These are phyloP conservation scores for Octomys mimax DNA, from an alignment of 2,797 vertebrate genomes.

Conservation along the genomic window DNA sequence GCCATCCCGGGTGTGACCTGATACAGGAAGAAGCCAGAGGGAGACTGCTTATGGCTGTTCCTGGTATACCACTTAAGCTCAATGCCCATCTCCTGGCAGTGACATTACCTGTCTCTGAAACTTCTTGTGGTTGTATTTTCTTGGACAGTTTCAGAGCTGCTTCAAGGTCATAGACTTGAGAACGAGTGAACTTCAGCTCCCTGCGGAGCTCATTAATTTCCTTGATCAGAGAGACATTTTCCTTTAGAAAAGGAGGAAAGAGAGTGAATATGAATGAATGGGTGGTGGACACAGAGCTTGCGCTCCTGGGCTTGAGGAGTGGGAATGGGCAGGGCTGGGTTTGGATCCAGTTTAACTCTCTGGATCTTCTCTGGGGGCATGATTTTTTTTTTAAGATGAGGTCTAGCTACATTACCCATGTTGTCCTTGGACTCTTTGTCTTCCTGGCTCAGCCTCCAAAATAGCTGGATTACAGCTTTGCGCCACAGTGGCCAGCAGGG, in stretches of 20 bases:
- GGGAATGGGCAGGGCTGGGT: neutral
- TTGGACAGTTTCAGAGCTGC: constrained; percentile 84
- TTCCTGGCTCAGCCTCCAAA: neutral
- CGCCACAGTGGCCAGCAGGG: neutral
- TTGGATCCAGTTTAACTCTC: neutral
- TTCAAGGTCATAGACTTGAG: constrained; percentile 88
- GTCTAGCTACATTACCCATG: neutral
- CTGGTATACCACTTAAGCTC: neutral
- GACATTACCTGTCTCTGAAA: constrained; percentile 71
- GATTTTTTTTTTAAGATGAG: neutral
- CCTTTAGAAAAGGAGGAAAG: constrained; percentile 88
- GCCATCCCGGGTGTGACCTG: neutral
- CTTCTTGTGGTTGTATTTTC: constrained; percentile 79
- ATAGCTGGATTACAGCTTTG: neutral
- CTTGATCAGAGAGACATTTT: constrained; percentile 93
- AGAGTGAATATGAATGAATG: neutral
- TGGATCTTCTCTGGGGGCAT: neutral
- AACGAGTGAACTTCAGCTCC: constrained; percentile 89
- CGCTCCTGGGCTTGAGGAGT: neutral
- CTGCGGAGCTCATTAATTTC: constrained; percentile 94
- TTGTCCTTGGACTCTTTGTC: neutral
- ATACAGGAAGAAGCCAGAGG: neutral
- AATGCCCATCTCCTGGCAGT: neutral
- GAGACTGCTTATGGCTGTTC: neutral
- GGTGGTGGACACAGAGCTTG: neutral